Conservation (phyloP, 2,797 vertebrate species). For the Zenarchopterus dispar region DNA sequence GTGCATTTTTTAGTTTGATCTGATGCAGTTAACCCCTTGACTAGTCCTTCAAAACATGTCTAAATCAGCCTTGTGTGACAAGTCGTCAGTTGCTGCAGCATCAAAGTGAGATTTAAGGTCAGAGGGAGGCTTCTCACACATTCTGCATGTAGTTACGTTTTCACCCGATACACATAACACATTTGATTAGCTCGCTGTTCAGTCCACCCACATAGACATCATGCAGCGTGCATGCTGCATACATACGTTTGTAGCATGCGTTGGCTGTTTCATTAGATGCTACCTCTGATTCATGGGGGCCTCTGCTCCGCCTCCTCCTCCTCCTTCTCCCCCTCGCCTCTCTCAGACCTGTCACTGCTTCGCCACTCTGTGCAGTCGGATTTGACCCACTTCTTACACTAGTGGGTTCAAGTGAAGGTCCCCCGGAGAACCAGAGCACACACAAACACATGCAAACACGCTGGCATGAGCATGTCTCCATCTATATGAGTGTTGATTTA, state of each 20-base stretch:
- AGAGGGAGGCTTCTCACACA: constrained; percentile 54
- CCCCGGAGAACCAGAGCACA: constrained; percentile 24
- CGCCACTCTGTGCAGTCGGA: constrained; percentile 45
- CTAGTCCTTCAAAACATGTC: constrained; percentile 50
- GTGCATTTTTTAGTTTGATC: constrained; percentile 4
- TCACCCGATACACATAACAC: constrained; percentile 65
- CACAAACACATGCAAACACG: not conserved
- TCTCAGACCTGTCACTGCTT: constrained; percentile 54
- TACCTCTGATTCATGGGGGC: constrained; percentile 42
- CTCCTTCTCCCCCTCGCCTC: constrained; percentile 12
- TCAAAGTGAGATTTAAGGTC: constrained; percentile 63
- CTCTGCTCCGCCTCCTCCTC: constrained; percentile 27
- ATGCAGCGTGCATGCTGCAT: constrained; percentile 20
- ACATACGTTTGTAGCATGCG: constrained; percentile 5
- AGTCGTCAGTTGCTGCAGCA: constrained; percentile 35
- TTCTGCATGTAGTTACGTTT: constrained; percentile 46
- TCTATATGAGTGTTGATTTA: constrained; percentile 21
- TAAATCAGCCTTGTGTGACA: constrained; percentile 47
- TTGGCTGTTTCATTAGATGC: not conserved
- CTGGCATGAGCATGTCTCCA: constrained; percentile 26
- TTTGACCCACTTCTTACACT: constrained; percentile 72
- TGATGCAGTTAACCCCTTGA: constrained; percentile 5
- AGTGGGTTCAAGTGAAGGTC: constrained; percentile 47
- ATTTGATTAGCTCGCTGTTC: constrained; percentile 69
- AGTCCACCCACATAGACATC: constrained; percentile 68